phyloP scores from a whole-genome alignment of 2,113 vertebrate species.

The Ictalurus furcatus region DNA sequence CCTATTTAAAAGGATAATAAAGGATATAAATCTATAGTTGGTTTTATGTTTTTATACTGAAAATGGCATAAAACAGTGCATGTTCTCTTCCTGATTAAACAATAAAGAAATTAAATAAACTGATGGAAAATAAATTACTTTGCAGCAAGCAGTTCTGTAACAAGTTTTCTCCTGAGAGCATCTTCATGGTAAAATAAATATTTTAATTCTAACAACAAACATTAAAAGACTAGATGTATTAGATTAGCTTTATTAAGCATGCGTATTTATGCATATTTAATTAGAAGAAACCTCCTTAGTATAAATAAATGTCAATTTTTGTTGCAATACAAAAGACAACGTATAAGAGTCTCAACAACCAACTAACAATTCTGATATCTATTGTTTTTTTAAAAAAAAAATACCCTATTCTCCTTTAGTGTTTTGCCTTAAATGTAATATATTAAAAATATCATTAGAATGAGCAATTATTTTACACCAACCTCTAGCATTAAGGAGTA shows the following conservation, averaged over 20 bases:
- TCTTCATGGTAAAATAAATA: too few relatives aligned
- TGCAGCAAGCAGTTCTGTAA: too few relatives aligned
- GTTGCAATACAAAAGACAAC: too few relatives aligned
- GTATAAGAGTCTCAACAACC: neutral
- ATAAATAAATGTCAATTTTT: neutral
- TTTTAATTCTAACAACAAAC: neutral
- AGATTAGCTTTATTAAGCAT: too few relatives aligned
- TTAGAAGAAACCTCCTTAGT: too few relatives aligned
- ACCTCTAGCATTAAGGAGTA: conserved; percentile 17
- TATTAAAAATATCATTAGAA: neutral
- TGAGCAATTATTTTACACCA: neutral
- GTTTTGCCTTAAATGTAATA: neutral
- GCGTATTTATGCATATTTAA: too few relatives aligned
- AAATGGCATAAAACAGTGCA: neutral
- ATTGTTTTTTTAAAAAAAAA: neutral
- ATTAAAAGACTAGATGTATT: neutral
- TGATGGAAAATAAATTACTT: too few relatives aligned
- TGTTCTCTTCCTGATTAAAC: too few relatives aligned
- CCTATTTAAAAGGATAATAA: neutral
- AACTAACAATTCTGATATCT: neutral
- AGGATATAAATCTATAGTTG: neutral
- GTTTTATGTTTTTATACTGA: neutral
- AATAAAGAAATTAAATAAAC: too few relatives aligned
- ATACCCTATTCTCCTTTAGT: neutral
- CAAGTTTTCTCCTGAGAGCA: too few relatives aligned